These are phyloP conservation scores for Tragelaphus strepsiceros DNA, from an alignment of 2,113 vertebrate species.

Conservation along the genomic window DNA sequence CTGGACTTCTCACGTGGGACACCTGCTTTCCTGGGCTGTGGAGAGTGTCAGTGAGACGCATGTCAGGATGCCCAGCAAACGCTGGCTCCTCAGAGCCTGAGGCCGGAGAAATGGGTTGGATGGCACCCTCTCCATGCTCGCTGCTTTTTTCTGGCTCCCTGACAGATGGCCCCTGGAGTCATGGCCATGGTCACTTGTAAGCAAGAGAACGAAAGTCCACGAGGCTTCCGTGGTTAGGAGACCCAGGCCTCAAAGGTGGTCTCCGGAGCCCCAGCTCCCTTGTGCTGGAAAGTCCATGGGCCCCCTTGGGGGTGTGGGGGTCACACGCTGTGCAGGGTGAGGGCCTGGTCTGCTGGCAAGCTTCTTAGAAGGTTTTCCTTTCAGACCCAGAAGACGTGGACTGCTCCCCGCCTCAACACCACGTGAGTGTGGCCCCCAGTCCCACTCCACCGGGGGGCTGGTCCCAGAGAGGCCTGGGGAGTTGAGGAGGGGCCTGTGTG, in stretches of 20 bases:
- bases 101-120: accelerated
- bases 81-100: background rate
- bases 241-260: background rate
- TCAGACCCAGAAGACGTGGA: conserved; percentile 94
- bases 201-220: background rate
- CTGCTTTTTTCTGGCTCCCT: background rate
- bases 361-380: conserved; percentile 33
- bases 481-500: background rate
- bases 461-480: background rate
- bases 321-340: background rate
- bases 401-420: conserved; percentile 88
- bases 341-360: background rate
- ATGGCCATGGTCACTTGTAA: background rate
- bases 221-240: background rate
- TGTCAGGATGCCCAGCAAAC: background rate
- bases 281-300: background rate
- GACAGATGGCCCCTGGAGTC: background rate
- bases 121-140: background rate
- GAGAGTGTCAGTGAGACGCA: background rate
- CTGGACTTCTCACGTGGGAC: background rate
- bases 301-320: too few relatives aligned
- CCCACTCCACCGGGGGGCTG: background rate
- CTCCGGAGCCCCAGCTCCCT: background rate
- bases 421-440: conserved; percentile 78
- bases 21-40: background rate